phyloP scores from a whole-genome alignment of 2,888 invertebrate genomes.

The Actias luna region DNA sequence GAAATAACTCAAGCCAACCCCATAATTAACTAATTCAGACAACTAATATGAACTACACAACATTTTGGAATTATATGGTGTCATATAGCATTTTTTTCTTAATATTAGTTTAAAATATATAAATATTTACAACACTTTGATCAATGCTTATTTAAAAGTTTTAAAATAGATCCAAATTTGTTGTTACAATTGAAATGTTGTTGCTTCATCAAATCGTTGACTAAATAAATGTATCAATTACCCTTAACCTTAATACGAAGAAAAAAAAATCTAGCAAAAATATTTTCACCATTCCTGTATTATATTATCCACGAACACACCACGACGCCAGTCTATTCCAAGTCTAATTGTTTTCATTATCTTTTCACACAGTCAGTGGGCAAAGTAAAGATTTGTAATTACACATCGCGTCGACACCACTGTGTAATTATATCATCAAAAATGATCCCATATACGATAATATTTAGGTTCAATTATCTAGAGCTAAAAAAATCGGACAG shows the following conservation, averaged over 20 bases:
- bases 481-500: neutral
- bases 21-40: too few species aligned
- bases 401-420: constrained; percentile 38
- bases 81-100: too few species aligned
- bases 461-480: neutral
- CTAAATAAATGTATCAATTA: too few species aligned
- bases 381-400: constrained; percentile 57
- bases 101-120: too few species aligned
- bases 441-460: constrained; percentile 18
- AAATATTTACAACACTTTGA: too few species aligned
- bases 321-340: constrained; percentile 12
- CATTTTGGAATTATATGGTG: too few species aligned
- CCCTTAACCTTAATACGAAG: neutral
- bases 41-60: too few species aligned
- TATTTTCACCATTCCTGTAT: constrained; percentile 20
- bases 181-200: too few species aligned
- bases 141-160: too few species aligned
- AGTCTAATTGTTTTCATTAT: constrained; percentile 61
- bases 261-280: neutral
- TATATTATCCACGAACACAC: constrained; percentile 21
- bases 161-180: too few species aligned
- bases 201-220: too few species aligned
- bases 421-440: constrained; percentile 58
- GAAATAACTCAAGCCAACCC: too few species aligned
- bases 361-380: constrained; percentile 60